A percentile compares a stretch with the other conserved stretches of the same genome.
Conservation (phyloP, 1,140 invertebrate species). For the Aphidius gifuensis region DNA sequence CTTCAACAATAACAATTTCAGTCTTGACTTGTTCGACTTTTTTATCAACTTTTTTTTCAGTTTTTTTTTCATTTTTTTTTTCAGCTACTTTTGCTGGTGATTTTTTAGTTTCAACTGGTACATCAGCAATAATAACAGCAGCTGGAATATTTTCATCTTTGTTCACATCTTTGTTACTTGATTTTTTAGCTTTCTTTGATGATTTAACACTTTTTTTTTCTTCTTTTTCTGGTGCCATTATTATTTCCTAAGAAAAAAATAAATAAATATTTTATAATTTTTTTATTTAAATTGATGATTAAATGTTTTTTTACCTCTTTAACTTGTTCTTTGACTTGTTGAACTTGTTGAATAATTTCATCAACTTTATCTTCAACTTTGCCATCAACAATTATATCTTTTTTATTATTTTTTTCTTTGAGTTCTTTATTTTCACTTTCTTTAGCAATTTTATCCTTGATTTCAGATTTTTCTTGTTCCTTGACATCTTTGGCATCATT, state of each 20-base stretch:
- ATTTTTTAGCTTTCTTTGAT: constrained; percentile 52
- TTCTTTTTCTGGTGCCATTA: constrained; percentile 32
- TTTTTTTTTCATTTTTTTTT: constrained; percentile 43
- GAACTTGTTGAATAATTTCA: constrained; percentile 24
- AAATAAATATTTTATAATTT: constrained; percentile 3
- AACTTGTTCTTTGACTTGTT: constrained; percentile 44
- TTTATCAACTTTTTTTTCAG: constrained; percentile 39
- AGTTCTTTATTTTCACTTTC: constrained; percentile 56
- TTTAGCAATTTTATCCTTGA: constrained; percentile 56
- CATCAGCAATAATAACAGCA: constrained; percentile 17
- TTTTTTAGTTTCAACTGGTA: constrained; percentile 29
- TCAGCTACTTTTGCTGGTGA: constrained; percentile 35
- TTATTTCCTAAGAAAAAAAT: constrained; percentile 29
- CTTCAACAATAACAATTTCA: constrained; percentile 32
- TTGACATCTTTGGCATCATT: constrained; percentile 42
- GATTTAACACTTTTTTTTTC: constrained; percentile 42
- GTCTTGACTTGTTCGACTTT: constrained; percentile 52
- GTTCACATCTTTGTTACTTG: constrained; percentile 28
- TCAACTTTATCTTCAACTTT: constrained; percentile 40
- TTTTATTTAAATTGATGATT: too few relatives aligned
- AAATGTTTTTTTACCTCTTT: constrained; percentile 34
- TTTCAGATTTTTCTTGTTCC: constrained; percentile 50
- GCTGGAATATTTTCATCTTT: constrained; percentile 35
- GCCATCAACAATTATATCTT: constrained; percentile 41
- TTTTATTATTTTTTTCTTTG: constrained; percentile 49